Evolutionary conservation across 2,113 vertebrate genomes (phyloP), one percentile per base, ranked within the genome.

Genomic region (Alligator sinensis): DNA sequence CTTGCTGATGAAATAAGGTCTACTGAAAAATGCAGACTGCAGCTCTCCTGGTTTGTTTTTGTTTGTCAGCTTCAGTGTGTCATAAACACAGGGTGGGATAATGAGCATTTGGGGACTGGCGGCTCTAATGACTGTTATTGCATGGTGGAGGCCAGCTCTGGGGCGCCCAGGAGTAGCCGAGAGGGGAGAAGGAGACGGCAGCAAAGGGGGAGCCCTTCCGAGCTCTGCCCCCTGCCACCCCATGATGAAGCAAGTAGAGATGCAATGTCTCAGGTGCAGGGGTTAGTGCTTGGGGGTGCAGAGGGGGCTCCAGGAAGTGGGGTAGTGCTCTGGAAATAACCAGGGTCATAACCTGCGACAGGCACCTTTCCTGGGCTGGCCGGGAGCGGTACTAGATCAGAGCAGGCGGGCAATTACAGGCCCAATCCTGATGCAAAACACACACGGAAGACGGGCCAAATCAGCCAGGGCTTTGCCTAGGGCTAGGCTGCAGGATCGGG

Each of bases 171-270:
- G 21, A 17, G 59, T 58, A 70, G 84, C 4, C 0, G 1, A 12
- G 38, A 75, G 5, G 0, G 2, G 4, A 13, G 12, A 74, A 70
- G 10, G 30, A 70, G 24, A 5, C 11, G 2, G 4, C 13, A 7
- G 4, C 47, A 47, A 89, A n/a, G 4, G 0, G 2, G 4, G 4
- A 47, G 2, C 47, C 47, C 47, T 47, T 47, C 47, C 7, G 7
- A 47, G 47, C 47, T 47, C 47, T 47, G 47, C 47, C 47, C 47
- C 47, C 47, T 47, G 47, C 7, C 47, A 47, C 47, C 47, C 47
- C 47, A 3, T 47, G 47, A 47, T 47, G 47, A 47, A 47, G 47
- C 47, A 47, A 47, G 47, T 47, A 47, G 17, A 5, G 68, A 38
- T 11, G 68, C 68, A 21, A 34, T 4, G 19, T 22, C 38, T 22